phyloP scores from a whole-genome alignment of 2,113 vertebrate species.

The Barnardius zonarius region DNA sequence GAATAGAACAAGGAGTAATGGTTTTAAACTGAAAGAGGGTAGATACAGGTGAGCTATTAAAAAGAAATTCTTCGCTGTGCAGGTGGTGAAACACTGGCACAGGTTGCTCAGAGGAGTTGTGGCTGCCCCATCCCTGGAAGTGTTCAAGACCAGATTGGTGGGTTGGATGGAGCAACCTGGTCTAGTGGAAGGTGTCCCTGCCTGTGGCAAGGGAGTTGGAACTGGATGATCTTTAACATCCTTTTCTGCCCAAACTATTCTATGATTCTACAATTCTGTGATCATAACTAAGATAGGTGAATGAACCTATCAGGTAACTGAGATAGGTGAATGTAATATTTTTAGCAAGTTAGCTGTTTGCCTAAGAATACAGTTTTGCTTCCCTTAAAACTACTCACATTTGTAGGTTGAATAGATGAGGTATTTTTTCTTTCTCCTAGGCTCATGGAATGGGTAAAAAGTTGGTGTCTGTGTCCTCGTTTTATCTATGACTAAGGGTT shows the following conservation, averaged over 20 bases:
- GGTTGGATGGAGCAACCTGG: neutral
- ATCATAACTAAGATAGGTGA: neutral
- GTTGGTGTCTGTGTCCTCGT: neutral
- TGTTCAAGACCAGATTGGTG: neutral
- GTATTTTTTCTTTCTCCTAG: neutral
- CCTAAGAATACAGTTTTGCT: neutral
- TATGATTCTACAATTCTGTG: neutral
- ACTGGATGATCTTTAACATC: neutral
- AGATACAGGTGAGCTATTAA: neutral
- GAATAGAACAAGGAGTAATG: neutral
- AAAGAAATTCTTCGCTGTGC: neutral
- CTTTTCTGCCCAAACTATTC: neutral
- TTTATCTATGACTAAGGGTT: neutral
- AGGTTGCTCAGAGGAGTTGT: neutral
- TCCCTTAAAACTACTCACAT: neutral
- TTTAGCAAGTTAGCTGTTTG: neutral
- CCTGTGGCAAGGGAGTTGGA: neutral
- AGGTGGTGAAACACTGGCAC: neutral
- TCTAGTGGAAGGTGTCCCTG: neutral
- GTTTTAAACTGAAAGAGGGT: neutral
- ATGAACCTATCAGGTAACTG: neutral
- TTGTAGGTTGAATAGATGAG: neutral
- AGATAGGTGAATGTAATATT: neutral
- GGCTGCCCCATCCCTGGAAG: neutral
- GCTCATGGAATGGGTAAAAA: neutral